Percentiles rank a stretch among this genome's conserved stretches.
Evolutionary conservation across 1,140 invertebrate species (phyloP).

Genomic region (Zaprionus inermis): DNA sequence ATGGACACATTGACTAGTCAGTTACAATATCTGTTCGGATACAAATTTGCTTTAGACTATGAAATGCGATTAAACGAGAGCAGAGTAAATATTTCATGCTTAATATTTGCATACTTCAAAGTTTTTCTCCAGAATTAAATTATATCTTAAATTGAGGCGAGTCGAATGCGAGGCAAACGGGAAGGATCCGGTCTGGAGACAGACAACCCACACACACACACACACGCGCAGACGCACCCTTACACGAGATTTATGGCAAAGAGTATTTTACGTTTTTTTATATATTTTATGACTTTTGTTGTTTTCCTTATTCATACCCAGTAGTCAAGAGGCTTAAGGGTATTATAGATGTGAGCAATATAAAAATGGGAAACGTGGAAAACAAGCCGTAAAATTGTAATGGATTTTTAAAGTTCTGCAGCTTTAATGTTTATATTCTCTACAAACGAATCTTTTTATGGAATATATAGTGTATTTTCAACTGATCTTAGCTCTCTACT

Average conservation of each 20-base stretch:
- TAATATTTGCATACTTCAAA: slow-evolving; percentile 11
- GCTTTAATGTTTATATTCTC: neutral
- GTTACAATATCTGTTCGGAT: neutral
- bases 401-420: neutral
- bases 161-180: neutral
- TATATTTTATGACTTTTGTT: slow-evolving; percentile 55
- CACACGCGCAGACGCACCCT: neutral
- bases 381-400: neutral
- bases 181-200: neutral
- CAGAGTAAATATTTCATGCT: neutral
- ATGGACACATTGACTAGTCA: slow-evolving; percentile 18
- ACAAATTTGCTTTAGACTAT: neutral
- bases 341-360: neutral
- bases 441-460: neutral
- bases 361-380: neutral
- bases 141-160: neutral
- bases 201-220: neutral
- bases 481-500: too few species aligned
- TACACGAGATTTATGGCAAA: slow-evolving; percentile 23
- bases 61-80: neutral
- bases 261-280: slow-evolving; percentile 53
- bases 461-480: too few species aligned
- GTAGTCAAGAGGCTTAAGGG: neutral
- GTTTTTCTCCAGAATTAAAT: neutral
- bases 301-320: slow-evolving; percentile 4